These are phyloP conservation scores for Arenicola marina DNA, from an alignment of 2,888 invertebrate genomes.

Conservation along the genomic window DNA sequence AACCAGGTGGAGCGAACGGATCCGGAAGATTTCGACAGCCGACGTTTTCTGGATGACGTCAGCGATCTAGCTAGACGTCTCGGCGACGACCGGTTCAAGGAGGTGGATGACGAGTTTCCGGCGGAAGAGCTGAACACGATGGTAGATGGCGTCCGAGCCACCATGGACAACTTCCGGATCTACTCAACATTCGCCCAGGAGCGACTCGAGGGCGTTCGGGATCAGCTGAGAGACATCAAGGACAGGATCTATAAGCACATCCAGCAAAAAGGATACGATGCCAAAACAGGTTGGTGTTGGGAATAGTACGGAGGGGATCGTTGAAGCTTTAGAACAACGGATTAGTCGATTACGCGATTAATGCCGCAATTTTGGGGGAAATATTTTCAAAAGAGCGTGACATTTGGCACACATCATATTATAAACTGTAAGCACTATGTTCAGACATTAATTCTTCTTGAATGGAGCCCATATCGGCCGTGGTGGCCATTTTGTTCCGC, in stretches of 20 bases:
- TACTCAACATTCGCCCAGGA: slow-evolving; percentile 16
- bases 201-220: slow-evolving; percentile 17
- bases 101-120: slow-evolving; percentile 15
- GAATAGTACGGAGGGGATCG: no score
- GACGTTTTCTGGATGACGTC: slow-evolving; percentile 13
- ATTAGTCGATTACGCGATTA: no score
- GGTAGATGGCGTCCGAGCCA: slow-evolving; percentile 17
- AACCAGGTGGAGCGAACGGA: no score
- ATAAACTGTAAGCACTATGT: no score
- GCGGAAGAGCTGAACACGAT: slow-evolving; percentile 16
- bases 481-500: no score
- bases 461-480: no score
- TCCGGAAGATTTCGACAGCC: slow-evolving; percentile 25
- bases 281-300: slow-evolving; percentile 22
- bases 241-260: slow-evolving; percentile 21
- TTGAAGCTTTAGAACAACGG: no score
- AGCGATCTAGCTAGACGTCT: slow-evolving; percentile 6
- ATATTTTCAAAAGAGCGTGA: no score
- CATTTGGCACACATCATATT: no score
- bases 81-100: slow-evolving; percentile 1
- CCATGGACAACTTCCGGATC: slow-evolving; percentile 17
- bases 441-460: no score
- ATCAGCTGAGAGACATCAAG: slow-evolving; percentile 23
- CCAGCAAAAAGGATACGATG: slow-evolving; percentile 13
- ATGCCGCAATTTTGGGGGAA: no score